Base-by-base conservation (phyloP, 2,113 vertebrate genomes). In the Spea bombifrons region DNA sequence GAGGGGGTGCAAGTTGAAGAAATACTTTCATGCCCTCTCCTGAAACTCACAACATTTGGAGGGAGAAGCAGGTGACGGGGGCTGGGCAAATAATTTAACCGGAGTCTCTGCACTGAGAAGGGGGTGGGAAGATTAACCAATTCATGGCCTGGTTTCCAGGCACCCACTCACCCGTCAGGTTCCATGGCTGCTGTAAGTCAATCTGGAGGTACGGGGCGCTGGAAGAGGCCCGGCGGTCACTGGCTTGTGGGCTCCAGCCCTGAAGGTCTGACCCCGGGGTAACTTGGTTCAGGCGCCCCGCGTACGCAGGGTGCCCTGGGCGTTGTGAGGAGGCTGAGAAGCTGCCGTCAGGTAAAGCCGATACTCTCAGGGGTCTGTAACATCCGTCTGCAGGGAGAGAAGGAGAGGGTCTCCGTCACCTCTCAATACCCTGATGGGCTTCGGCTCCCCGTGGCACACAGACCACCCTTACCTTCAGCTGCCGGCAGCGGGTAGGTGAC, bases 131-230 rank as follows among this genome's bases (percentile, higher is more conserved):
- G 30, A 30, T 30, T 30, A 30, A 52, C 50, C 2, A 1, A 52
- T 6, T 52, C 9, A 6, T 52, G 50, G 50, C 9, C 2, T 52
- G 9, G 50, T 52, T 52, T 7, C 50, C 9, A 48, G 5, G 66
- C 5, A 8, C n/a, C 44, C 68, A 57, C 63, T 85, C 85, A 86
- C 96, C 95, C 0, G 94, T 97, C 82, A 97, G 90, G 83, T 96
- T 96, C 81, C 84, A 81, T 1, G 85, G 82, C 77, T 13, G 71
- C 50, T 91, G 89, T 47, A 97, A 85, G 84, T 90, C 89, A 65
- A 94, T 87, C 83, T 96, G 90, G 17, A 90, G 86, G 43, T 86
- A 89, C 3, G 87, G 89, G 0, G 86, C 83, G 5, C 47, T 70
- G 30, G 85, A 65, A 1, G 88, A 84, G 30, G 87, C 86, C 0